phyloP scores from a whole-genome alignment of 2,113 vertebrate species.

The Percina caprodes region DNA sequence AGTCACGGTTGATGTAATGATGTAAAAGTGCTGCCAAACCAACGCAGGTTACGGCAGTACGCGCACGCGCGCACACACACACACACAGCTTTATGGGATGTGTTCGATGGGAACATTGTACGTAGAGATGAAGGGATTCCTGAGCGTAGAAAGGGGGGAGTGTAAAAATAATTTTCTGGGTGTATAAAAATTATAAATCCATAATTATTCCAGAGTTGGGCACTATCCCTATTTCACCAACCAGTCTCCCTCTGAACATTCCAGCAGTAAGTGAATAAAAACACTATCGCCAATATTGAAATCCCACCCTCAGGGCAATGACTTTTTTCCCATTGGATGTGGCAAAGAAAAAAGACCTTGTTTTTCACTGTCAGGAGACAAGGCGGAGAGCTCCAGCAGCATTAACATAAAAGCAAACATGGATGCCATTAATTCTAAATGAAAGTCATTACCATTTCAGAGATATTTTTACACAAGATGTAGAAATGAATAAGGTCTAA shows the following conservation, averaged over 20 bases:
- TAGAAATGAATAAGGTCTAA: background rate
- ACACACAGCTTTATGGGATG: constrained; percentile 45
- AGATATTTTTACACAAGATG: background rate
- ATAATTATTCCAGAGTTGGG: background rate
- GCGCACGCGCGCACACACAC: background rate
- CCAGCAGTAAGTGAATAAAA: constrained; percentile 54
- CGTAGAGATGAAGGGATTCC: constrained; percentile 34
- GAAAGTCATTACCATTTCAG: background rate
- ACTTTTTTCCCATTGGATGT: constrained; percentile 61
- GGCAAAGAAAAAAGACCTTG: constrained; percentile 62
- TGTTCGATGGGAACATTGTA: constrained; percentile 51
- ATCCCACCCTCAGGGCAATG: constrained; percentile 62
- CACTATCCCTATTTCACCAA: background rate
- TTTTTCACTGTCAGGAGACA: constrained; percentile 67
- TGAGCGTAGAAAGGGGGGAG: background rate
- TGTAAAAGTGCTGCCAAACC: background rate
- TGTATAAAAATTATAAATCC: constrained; percentile 31
- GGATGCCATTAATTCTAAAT: background rate
- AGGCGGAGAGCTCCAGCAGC: constrained; percentile 18
- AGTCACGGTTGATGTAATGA: background rate
- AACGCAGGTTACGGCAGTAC: background rate
- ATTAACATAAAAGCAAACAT: background rate
- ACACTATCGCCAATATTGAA: constrained; percentile 35
- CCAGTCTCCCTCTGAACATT: constrained; percentile 28
- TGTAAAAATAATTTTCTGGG: background rate